These are phyloP conservation scores for Neotoma lepida DNA, from an alignment of 2,113 vertebrate genomes.

Conservation along the genomic window DNA sequence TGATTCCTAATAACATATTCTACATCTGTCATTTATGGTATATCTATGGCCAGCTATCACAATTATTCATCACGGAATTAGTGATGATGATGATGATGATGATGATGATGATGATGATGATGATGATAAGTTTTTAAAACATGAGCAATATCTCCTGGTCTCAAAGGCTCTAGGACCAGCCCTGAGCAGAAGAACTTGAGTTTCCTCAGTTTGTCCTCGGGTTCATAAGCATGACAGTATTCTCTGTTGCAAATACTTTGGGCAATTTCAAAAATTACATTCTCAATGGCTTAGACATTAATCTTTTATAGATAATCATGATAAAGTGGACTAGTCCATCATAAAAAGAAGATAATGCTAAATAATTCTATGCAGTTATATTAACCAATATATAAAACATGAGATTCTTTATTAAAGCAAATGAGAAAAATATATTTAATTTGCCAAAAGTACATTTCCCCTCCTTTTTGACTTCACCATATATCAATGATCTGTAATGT, in stretches of 20 bases:
- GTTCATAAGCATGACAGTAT: conserved; percentile 31
- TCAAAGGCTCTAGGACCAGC: neutral
- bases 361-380: conserved; percentile 54
- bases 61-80: neutral
- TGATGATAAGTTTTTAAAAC: neutral
- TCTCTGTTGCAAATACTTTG: neutral
- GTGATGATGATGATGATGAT: neutral
- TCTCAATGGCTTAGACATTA: conserved; percentile 53
- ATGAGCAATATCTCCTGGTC: neutral
- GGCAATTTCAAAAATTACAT: conserved; percentile 41
- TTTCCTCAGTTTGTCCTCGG: conserved; percentile 15
- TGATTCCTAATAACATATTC: neutral
- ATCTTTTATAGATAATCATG: conserved; percentile 65
- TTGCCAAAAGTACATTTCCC: conserved; percentile 45
- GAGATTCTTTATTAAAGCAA: conserved; percentile 71
- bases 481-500: neutral
- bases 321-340: conserved; percentile 50
- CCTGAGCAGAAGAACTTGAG: neutral
- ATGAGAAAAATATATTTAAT: conserved; percentile 56
- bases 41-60: neutral
- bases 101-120: neutral
- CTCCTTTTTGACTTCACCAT: neutral
- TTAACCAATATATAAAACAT: conserved; percentile 71
- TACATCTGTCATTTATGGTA: neutral
- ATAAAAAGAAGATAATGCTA: conserved; percentile 40